Conservation (phyloP, 2,888 invertebrate genomes). For the Oscheius myriophilus region DNA sequence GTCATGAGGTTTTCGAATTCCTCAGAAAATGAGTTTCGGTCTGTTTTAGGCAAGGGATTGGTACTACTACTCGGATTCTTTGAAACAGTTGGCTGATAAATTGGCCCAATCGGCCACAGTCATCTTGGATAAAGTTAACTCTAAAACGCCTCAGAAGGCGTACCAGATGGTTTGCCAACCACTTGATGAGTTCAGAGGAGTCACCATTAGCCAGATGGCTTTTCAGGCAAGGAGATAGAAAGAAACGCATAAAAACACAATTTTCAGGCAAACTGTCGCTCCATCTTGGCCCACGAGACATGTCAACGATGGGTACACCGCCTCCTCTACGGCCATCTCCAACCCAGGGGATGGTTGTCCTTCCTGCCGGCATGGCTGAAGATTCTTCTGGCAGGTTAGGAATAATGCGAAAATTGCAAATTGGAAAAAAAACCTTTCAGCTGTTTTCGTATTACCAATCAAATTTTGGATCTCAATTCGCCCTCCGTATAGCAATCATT, state of each 20-base stretch:
- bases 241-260: background rate
- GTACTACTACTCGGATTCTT: constrained; percentile 65
- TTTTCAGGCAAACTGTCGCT: constrained; percentile 69
- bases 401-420: background rate
- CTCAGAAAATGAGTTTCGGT: background rate
- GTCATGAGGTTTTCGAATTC: constrained; percentile 46
- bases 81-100: constrained; percentile 48
- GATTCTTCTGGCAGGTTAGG: constrained; percentile 50
- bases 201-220: constrained; percentile 63
- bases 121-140: constrained; percentile 50
- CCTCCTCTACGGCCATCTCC: constrained; percentile 70
- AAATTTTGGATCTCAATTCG: constrained; percentile 58
- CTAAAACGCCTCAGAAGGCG: constrained; percentile 42
- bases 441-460: constrained; percentile 60
- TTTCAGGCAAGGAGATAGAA: constrained; percentile 50
- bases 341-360: constrained; percentile 42
- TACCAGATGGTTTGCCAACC: constrained; percentile 63
- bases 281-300: constrained; percentile 74
- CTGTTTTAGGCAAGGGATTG: constrained; percentile 59
- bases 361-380: constrained; percentile 62
- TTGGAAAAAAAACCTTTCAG: constrained; percentile 27
- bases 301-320: constrained; percentile 74
- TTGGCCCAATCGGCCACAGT: constrained; percentile 48
- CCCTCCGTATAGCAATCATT: constrained; percentile 35
- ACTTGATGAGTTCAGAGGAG: constrained; percentile 50